A percentile compares a stretch with the other conserved stretches of the same genome.
These are phyloP conservation scores for Ophion ellenae DNA, from an alignment of 2,888 invertebrate species.

Conservation along the genomic window DNA sequence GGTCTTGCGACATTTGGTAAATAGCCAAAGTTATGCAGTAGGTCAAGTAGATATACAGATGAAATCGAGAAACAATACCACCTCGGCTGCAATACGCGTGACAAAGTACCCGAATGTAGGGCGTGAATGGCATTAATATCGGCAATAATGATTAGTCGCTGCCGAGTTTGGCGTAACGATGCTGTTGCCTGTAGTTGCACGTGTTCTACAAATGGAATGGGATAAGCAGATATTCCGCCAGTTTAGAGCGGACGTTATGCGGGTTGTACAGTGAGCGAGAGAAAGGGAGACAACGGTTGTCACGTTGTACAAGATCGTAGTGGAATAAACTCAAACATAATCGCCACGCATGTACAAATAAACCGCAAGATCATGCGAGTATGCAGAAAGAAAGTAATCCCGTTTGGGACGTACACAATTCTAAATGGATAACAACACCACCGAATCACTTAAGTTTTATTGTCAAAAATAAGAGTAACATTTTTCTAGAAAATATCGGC, in stretches of 20 bases:
- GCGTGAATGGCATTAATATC: conserved; percentile 47
- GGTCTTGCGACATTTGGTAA: conserved; percentile 21
- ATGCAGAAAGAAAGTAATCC: conserved; percentile 22
- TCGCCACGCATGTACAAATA: conserved; percentile 36
- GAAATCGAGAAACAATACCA: conserved; percentile 11
- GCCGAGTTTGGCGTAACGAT: conserved; percentile 24
- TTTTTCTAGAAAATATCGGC: neutral
- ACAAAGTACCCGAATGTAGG: conserved; percentile 33
- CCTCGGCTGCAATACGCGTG: conserved; percentile 1
- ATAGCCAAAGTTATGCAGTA: conserved; percentile 31
- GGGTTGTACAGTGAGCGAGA: neutral
- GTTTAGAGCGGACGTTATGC: conserved; percentile 9
- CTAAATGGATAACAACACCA: too few species aligned
- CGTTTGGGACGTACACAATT: neutral
- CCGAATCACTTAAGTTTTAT: neutral
- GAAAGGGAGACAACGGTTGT: neutral
- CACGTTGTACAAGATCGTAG: neutral
- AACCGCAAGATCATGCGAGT: conserved; percentile 35
- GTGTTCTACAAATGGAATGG: conserved; percentile 16
- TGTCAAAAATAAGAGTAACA: neutral
- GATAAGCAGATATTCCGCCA: conserved; percentile 41
- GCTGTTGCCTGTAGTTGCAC: conserved; percentile 9
- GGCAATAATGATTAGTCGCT: conserved; percentile 53
- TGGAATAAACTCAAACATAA: neutral
- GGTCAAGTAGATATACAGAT: neutral